Evolutionary conservation across 2,113 vertebrate species (phyloP).

Genomic region (Buteo buteo): DNA sequence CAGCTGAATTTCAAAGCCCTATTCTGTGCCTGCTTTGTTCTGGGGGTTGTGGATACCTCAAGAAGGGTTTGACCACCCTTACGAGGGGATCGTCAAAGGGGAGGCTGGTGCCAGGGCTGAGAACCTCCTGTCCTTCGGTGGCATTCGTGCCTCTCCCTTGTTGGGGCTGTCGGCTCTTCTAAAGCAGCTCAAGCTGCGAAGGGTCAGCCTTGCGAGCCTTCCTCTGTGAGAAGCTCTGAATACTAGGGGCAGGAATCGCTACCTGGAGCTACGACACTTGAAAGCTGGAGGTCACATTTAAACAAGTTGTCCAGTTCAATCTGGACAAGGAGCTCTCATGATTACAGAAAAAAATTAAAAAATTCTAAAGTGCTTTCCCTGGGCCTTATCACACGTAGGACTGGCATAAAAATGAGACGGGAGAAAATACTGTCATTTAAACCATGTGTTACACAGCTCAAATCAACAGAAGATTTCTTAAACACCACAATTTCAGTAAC

Average conservation of each 20-base stretch:
- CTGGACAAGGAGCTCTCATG: neutral
- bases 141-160: neutral
- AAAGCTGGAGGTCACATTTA: neutral
- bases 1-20: neutral
- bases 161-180: neutral
- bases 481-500: neutral
- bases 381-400: accelerated
- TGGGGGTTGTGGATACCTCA: accelerated
- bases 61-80: neutral
- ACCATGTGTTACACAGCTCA: neutral
- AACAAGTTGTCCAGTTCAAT: neutral
- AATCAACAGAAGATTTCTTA: neutral
- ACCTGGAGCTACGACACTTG: accelerated
- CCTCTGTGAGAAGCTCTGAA: accelerated
- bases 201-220: neutral
- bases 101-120: neutral
- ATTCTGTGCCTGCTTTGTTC: neutral
- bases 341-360: neutral
- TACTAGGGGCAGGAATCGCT: accelerated
- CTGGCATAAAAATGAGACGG: neutral
- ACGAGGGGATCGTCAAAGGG: neutral
- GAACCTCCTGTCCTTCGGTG: accelerated
- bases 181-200: neutral
- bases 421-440: neutral
- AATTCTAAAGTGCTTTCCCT: too few species aligned